Base-by-base conservation (phyloP, 2,113 vertebrate species). In the Clupea harengus region DNA sequence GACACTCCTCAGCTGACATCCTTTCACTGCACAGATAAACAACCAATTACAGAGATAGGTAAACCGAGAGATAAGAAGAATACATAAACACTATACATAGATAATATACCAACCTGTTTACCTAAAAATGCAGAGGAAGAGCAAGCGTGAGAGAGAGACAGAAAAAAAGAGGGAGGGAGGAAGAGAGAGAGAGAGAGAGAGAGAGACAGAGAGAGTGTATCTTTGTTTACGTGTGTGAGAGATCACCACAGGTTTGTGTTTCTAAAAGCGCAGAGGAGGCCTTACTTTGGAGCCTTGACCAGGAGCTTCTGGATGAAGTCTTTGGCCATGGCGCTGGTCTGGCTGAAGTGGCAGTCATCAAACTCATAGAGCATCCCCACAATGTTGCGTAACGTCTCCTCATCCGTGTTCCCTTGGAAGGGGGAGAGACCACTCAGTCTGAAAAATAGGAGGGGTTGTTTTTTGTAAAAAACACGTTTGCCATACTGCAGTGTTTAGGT, bases 351-450 rank as follows among this genome's bases (percentile, higher is more conserved):
- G 0, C 39, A 91, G 2, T 92, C 89, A n/a, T 95, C 91, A 15
- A 96, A 97, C 83, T 93, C 90, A 0, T 96, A 97, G 20, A 89
- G 90, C 28, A 95, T 86, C 0, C 90, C 89, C 2, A 95, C 85
- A 0, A 96, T 86, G 2, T 95, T 96, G 81, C 83, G 92, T 46
- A 97, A 92, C 2, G 96, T 96, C 87, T 95, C 95, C 11, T 92
- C 91, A 10, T 96, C 92, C 0, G 94, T 96, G 0, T 96, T 92
- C 0, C 94, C 95, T 91, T 96, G 96, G 92, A 97, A 97, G 0
- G 95, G 96, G 45, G 95, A 97, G 89, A 95, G 85, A 1, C 97
- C 97, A n/a, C 97, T 97, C 87, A 97, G 91, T 88, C 97, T 96
- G 91, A 82, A 49, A 82, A 25, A 46, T 67, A 54, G 49, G 84